These are phyloP conservation scores for Poecilia latipinna DNA, from an alignment of 2,113 vertebrate species.

Conservation along the genomic window DNA sequence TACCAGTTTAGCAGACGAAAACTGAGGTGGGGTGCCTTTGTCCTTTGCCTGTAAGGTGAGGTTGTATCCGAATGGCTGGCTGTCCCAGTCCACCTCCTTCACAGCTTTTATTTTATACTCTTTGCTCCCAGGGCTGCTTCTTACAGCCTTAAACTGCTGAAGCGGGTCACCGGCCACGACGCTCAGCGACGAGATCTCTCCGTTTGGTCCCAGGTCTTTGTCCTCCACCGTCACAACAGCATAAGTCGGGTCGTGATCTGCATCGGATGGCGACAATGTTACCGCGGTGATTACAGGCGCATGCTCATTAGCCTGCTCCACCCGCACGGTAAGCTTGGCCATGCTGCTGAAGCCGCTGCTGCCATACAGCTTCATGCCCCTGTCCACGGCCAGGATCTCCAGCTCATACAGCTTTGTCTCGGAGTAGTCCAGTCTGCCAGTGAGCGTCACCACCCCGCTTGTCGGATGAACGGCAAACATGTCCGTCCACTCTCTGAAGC, in stretches of 20 bases:
- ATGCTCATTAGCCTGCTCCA: conserved; percentile 92
- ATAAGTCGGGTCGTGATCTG: conserved; percentile 87
- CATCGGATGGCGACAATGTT: conserved; percentile 83
- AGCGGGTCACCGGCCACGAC: conserved; percentile 92
- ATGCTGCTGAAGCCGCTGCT: conserved; percentile 97
- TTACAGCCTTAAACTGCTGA: conserved; percentile 89
- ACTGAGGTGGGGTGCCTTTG: conserved; percentile 91
- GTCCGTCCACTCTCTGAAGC: conserved; percentile 95
- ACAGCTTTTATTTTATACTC: conserved; percentile 93
- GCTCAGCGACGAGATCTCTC: conserved; percentile 92
- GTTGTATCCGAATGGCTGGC: conserved; percentile 92
- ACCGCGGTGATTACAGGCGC: conserved; percentile 88
- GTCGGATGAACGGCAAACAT: conserved; percentile 97
- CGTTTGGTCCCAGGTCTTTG: conserved; percentile 88
- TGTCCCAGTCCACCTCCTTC: conserved; percentile 89
- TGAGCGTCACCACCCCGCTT: conserved; percentile 90
- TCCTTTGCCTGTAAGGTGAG: conserved; percentile 97
- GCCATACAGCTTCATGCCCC: conserved; percentile 95
- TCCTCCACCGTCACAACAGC: conserved; percentile 92
- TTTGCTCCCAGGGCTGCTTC: conserved; percentile 90
- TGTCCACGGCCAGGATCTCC: conserved; percentile 95
- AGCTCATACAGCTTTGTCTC: conserved; percentile 89
- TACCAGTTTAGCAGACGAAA: conserved; percentile 91
- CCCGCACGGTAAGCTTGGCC: conserved; percentile 88
- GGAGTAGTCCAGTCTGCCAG: conserved; percentile 88